Percentiles rank a stretch among this genome's conserved stretches.
These are phyloP conservation scores for Hemibagrus wyckioides DNA, from an alignment of 2,113 vertebrate species.

Conservation along the genomic window DNA sequence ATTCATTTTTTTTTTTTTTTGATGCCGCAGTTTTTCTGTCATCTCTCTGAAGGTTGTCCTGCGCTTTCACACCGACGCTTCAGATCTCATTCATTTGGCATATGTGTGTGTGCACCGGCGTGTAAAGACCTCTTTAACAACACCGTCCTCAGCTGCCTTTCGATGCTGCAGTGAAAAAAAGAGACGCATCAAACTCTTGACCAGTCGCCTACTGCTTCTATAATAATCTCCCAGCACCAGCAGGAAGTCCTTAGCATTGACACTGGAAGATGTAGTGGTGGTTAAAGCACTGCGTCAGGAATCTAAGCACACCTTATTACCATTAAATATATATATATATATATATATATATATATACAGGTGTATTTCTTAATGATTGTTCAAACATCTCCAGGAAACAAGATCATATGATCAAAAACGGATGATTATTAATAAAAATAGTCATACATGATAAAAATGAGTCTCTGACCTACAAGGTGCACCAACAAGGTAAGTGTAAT, in stretches of 20 bases:
- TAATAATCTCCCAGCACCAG: background rate
- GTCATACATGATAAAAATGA: background rate
- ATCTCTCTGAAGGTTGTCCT: background rate
- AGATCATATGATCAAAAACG: background rate
- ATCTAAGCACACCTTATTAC: background rate
- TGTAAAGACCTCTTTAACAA: slow-evolving; percentile 9
- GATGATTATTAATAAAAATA: background rate
- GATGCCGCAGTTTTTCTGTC: slow-evolving; percentile 4
- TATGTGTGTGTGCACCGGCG: background rate
- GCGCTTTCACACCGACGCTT: slow-evolving; percentile 4
- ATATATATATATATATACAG: background rate
- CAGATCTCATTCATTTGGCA: slow-evolving; percentile 43
- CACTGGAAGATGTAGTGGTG: background rate
- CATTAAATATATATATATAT: no score
- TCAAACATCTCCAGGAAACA: background rate
- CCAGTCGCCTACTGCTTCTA: slow-evolving; percentile 21
- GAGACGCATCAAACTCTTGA: slow-evolving; percentile 27
- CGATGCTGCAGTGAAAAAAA: background rate
- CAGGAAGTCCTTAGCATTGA: slow-evolving; percentile 17
- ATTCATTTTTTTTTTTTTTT: background rate
- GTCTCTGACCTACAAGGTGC: background rate
- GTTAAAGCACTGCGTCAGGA: background rate
- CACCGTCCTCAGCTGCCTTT: background rate
- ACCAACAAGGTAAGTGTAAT: slow-evolving; percentile 1
- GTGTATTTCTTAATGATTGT: background rate